Base-by-base conservation (phyloP, 2,888 invertebrate genomes). In the Netelia fuscicornis region DNA sequence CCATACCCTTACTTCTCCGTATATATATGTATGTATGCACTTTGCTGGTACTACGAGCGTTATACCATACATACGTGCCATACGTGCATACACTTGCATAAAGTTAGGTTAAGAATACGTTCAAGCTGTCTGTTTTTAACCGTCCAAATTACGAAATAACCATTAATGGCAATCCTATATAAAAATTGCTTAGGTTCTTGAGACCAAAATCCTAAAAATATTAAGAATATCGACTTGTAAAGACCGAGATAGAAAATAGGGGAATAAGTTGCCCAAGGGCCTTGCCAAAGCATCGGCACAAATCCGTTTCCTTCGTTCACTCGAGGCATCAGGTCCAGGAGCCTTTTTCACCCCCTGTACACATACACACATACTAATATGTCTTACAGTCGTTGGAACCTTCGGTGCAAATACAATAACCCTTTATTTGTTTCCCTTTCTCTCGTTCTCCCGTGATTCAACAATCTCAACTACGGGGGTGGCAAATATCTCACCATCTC, bases 401-500 rank as follows among this genome's bases (percentile, higher is more conserved):
- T 86, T 87, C 85, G 89, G 91, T 87, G 93, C 91, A 93, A 93
- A 93, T 93, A 93, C 91, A 93, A 93, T 93, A 93, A 93, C 93
- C 93, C 93, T 93, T 93, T 93, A 93, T 93, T 93, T 93, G 93
- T 93, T 92, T 87, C 89, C 86, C 84, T 83, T 81, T 79, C 56
- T 88, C 90, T 89, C 85, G 79, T 88, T 86, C 76, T 80, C 80
- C 58, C 90, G 90, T 92, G 93, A 92, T 93, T 93, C 93, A 93
- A 93, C 93, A 93, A 92, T 92, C 92, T 91, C 91, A 90, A 91
- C 89, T 89, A 37, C 37, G 86, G 88, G 89, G 88, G 89, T 89
- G 89, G 92, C 89, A 93, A 93, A 93, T 91, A 93, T 86, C 88
- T 88, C 83, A 54, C 77, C 77, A 81, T 88, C 85, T 90, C 90